phyloP scores from a whole-genome alignment of 2,797 vertebrate species.

The Cuculus canorus region DNA sequence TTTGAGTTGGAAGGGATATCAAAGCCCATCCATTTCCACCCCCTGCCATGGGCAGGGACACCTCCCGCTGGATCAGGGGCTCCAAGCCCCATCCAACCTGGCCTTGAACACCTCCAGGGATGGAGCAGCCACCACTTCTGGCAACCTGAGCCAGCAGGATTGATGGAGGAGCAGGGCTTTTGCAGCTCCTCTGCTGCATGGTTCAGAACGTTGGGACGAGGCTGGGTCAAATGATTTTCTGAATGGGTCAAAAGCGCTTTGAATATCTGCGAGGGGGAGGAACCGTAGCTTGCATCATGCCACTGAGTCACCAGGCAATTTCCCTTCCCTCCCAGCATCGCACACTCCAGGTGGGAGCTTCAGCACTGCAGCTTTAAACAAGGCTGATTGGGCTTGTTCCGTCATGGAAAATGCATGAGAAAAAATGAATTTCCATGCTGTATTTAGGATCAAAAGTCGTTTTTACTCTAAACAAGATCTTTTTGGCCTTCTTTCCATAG shows the following conservation, averaged over 20 bases:
- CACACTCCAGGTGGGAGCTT: slow-evolving; percentile 21
- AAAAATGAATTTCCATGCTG: neutral
- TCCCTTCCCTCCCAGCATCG: neutral
- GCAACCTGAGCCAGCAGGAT: neutral
- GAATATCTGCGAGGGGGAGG: neutral
- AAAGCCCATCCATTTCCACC: too few species aligned
- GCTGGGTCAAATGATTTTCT: neutral
- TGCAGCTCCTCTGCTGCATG: rapidly evolving
- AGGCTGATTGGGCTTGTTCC: slow-evolving; percentile 32
- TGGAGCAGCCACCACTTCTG: too few species aligned
- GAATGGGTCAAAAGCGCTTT: neutral
- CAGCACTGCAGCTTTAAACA: neutral
- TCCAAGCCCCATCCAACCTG: too few species aligned
- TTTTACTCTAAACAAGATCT: slow-evolving; percentile 34
- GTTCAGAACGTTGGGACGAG: neutral
- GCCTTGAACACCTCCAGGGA: too few species aligned
- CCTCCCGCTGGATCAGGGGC: too few species aligned
- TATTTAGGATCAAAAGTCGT: neutral
- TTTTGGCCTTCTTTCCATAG: neutral
- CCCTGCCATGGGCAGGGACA: too few species aligned
- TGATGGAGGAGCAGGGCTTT: neutral
- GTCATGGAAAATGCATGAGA: slow-evolving; percentile 60
- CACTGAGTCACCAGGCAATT: neutral
- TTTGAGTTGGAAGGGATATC: too few species aligned
- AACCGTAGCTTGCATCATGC: rapidly evolving